Conservation (phyloP, 2,888 invertebrate species). For the Heteromyza rotundicornis region DNA sequence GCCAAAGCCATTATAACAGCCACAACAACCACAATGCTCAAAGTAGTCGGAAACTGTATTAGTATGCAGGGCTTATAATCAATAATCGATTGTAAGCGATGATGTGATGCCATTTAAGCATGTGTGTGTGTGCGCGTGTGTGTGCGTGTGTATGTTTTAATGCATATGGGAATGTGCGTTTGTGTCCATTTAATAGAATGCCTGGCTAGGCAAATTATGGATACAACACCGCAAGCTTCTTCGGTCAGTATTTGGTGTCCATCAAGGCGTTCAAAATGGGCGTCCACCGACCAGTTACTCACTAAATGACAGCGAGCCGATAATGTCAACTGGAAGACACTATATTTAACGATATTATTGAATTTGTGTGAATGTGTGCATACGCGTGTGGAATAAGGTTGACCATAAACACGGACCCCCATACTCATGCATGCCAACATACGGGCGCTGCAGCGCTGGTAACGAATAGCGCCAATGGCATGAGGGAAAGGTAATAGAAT, state of each 20-base stretch:
- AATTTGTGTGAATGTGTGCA: neutral
- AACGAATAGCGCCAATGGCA: too few relatives aligned
- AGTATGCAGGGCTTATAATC: slow-evolving; percentile 53
- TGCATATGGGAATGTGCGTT: slow-evolving; percentile 13
- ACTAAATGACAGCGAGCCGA: neutral
- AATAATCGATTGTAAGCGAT: slow-evolving; percentile 35
- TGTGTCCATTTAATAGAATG: too few relatives aligned
- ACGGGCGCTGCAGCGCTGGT: too few relatives aligned
- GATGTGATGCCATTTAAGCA: slow-evolving; percentile 33
- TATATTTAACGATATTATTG: slow-evolving; percentile 11
- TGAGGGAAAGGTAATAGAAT: too few relatives aligned
- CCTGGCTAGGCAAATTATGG: too few relatives aligned
- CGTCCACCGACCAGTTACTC: too few relatives aligned
- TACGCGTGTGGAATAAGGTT: neutral
- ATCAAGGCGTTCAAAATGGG: neutral
- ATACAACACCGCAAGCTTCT: neutral
- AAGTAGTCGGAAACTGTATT: slow-evolving; percentile 31
- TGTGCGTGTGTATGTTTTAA: slow-evolving; percentile 7
- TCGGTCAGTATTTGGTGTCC: neutral
- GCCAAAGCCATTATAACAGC: too few relatives aligned
- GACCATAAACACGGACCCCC: too few relatives aligned
- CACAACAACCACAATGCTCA: too few relatives aligned
- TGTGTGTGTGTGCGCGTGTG: slow-evolving; percentile 18
- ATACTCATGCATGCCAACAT: too few relatives aligned
- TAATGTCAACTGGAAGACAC: slow-evolving; percentile 21